A percentile compares a stretch with the other conserved stretches of the same genome.
phyloP scores from a whole-genome alignment of 2,888 invertebrate species.

The Drosophila koepferae region DNA sequence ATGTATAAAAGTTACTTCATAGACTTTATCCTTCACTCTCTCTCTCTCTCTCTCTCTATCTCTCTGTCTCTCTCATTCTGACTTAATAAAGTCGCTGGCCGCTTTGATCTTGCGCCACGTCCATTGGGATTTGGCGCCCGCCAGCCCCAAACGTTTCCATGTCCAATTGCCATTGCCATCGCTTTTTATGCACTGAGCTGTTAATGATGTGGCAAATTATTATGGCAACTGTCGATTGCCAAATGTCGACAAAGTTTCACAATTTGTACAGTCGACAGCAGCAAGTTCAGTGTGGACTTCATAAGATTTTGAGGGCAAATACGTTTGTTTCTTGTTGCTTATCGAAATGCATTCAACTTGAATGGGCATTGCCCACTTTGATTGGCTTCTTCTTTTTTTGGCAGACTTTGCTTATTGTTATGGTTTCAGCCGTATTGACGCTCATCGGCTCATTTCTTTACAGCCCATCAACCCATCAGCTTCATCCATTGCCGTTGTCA shows the following conservation, averaged over 20 bases:
- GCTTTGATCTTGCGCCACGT: conserved; percentile 64
- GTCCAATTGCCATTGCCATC: conserved; percentile 42
- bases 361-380: conserved; percentile 64
- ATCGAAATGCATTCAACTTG: conserved; percentile 27
- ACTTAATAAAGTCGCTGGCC: conserved; percentile 63
- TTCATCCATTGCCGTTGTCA: conserved; percentile 30
- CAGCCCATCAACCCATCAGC: conserved; percentile 5
- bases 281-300: neutral
- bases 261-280: conserved; percentile 19
- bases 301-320: neutral
- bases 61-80: neutral
- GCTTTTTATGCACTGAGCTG: conserved; percentile 73
- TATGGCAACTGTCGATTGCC: conserved; percentile 75
- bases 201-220: conserved; percentile 81
- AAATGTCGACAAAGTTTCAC: conserved; percentile 34
- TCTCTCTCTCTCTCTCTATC: no score
- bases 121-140: conserved; percentile 25
- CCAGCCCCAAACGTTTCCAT: neutral
- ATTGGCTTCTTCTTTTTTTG: conserved; percentile 28
- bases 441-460: conserved; percentile 19
- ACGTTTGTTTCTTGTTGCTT: conserved; percentile 8
- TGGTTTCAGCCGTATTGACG: conserved; percentile 40
- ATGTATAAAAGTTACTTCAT: conserved; percentile 61
- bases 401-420: conserved; percentile 55
- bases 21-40: neutral